Conservation (phyloP, 2,888 invertebrate species). For the Athalia cordata region DNA sequence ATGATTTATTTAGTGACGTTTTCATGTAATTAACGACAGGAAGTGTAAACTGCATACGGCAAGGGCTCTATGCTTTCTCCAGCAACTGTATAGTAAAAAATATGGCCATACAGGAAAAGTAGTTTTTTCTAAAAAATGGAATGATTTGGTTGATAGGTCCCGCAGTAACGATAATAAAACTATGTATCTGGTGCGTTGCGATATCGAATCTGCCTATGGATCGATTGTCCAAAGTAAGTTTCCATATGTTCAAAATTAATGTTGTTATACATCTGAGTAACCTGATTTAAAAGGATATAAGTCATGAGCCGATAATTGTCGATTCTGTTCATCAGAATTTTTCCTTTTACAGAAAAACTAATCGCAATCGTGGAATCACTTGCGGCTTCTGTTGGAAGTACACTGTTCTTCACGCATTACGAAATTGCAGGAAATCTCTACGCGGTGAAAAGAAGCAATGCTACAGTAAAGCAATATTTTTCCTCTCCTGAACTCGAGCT, state of each 20-base stretch:
- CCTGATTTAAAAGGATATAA: no score
- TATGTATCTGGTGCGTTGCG: constrained; percentile 22
- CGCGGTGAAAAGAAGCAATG: background rate
- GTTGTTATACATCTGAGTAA: no score
- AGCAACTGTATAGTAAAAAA: constrained; percentile 18
- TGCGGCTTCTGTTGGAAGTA: background rate
- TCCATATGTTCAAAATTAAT: background rate
- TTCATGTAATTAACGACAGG: background rate
- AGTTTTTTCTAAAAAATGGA: constrained; percentile 19
- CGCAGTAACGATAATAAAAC: background rate
- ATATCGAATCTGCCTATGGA: constrained; percentile 19
- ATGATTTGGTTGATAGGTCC: background rate
- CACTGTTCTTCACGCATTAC: background rate
- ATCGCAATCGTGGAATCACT: constrained; percentile 19
- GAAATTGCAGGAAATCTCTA: constrained; percentile 8
- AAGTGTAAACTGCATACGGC: background rate
- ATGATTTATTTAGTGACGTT: background rate
- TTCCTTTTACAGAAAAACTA: constrained; percentile 4
- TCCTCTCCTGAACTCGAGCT: constrained; percentile 6
- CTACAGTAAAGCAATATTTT: background rate
- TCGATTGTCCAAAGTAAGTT: constrained; percentile 22
- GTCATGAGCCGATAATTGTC: no score
- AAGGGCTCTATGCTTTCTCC: constrained; percentile 18
- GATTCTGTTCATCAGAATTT: background rate
- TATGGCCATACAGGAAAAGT: constrained; percentile 2